Conservation (phyloP, 2,113 vertebrate genomes). For the Chaetorhynchus papuensis region DNA sequence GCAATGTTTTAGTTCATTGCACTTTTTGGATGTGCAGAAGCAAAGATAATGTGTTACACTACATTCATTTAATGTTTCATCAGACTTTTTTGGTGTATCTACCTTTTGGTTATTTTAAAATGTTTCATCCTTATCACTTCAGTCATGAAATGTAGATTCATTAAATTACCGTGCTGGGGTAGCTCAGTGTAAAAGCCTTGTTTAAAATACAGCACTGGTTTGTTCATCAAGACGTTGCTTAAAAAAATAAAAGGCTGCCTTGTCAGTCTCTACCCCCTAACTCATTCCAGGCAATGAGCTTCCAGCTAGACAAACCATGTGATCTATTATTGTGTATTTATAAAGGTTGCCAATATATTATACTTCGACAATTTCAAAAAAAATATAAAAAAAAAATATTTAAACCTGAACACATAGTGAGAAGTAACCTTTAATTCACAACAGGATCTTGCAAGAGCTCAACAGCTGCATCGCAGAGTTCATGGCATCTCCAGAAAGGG, state of each 20-base stretch:
- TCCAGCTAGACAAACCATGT: slow-evolving; percentile 18
- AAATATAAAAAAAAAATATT: not conserved
- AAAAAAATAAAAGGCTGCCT: slow-evolving; percentile 9
- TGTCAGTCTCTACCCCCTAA: not conserved
- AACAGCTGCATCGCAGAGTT: not conserved
- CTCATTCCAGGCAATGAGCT: not conserved
- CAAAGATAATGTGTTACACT: slow-evolving; percentile 83
- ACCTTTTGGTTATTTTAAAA: slow-evolving; percentile 82
- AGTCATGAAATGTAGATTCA: slow-evolving; percentile 77
- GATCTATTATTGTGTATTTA: not conserved
- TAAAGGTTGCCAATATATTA: not conserved
- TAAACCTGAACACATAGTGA: not conserved
- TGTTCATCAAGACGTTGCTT: slow-evolving; percentile 15
- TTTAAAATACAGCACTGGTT: slow-evolving; percentile 39
- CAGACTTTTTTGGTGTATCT: slow-evolving; percentile 78
- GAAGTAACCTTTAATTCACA: not conserved
- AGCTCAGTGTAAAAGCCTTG: slow-evolving; percentile 48
- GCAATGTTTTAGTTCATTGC: slow-evolving; percentile 85
- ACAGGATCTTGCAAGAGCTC: not conserved
- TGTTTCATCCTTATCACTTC: slow-evolving; percentile 78
- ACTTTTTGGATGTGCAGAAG: slow-evolving; percentile 81
- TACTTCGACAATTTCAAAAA: not conserved
- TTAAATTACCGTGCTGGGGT: slow-evolving; percentile 68
- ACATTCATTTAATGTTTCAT: slow-evolving; percentile 83
- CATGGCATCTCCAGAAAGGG: not conserved